phyloP scores from a whole-genome alignment of 2,888 invertebrate species.

The Aphodius granarius region DNA sequence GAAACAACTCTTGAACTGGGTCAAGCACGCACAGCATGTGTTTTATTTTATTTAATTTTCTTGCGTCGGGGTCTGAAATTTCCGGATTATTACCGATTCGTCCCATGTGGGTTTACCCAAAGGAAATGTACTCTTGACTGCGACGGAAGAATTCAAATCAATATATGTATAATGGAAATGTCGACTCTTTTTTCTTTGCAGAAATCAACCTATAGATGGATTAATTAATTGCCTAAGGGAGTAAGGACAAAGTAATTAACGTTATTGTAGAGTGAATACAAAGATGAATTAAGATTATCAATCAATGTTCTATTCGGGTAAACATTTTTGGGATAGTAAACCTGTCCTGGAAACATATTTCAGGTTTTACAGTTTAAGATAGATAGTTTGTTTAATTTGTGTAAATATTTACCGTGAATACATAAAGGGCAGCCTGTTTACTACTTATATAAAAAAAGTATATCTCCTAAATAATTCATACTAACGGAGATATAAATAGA shows the following conservation, averaged over 20 bases:
- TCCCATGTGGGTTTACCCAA: background rate
- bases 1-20: background rate
- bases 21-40: background rate
- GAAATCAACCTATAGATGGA: background rate
- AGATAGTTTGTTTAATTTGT: conserved; percentile 1
- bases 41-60: background rate
- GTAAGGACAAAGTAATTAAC: background rate
- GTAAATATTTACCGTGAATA: background rate
- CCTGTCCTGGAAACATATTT: conserved; percentile 16
- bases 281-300: background rate
- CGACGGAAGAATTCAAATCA: background rate
- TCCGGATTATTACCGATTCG: background rate
- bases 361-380: conserved; percentile 13
- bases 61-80: background rate
- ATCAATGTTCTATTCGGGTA: background rate
- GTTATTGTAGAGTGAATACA: background rate
- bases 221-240: background rate
- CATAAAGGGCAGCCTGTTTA: background rate
- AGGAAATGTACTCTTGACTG: background rate
- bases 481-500: background rate
- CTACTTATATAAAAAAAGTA: background rate
- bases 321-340: conserved; percentile 1
- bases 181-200: background rate
- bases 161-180: background rate
- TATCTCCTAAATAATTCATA: background rate